phyloP scores from a whole-genome alignment of 2,113 vertebrate genomes.

The Aldabrachelys gigantea region DNA sequence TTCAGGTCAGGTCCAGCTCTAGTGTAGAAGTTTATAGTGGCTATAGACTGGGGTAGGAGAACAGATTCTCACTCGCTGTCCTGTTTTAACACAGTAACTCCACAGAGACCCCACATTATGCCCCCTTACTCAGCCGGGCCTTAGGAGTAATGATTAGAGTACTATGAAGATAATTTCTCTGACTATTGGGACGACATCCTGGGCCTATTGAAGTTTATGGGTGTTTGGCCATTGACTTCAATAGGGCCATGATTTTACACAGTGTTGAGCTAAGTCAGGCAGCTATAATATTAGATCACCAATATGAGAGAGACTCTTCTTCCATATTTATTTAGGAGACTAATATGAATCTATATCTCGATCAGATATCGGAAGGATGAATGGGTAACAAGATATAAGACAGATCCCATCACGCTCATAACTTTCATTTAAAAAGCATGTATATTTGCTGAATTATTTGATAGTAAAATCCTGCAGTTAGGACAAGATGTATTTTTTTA shows the following conservation, averaged over 20 bases:
- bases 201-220: background rate
- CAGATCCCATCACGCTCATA: background rate
- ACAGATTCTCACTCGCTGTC: background rate
- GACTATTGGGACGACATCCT: background rate
- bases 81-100: background rate
- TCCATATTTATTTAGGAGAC: background rate
- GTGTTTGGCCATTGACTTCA: background rate
- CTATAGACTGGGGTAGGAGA: background rate
- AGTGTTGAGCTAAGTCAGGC: background rate
- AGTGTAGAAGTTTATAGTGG: no score
- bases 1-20: background rate
- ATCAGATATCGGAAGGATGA: fast-evolving
- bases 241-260: background rate
- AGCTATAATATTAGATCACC: background rate
- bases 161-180: background rate
- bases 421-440: background rate
- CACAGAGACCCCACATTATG: fast-evolving
- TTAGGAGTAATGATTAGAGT: background rate
- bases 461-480: background rate
- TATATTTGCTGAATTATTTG: background rate
- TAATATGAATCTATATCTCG: background rate
- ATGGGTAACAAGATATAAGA: background rate
- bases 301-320: background rate
- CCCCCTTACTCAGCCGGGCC: background rate
- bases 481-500: background rate